phyloP scores from a whole-genome alignment of 92 coral and sea anemone species.

The Desmophyllum pertusum region DNA sequence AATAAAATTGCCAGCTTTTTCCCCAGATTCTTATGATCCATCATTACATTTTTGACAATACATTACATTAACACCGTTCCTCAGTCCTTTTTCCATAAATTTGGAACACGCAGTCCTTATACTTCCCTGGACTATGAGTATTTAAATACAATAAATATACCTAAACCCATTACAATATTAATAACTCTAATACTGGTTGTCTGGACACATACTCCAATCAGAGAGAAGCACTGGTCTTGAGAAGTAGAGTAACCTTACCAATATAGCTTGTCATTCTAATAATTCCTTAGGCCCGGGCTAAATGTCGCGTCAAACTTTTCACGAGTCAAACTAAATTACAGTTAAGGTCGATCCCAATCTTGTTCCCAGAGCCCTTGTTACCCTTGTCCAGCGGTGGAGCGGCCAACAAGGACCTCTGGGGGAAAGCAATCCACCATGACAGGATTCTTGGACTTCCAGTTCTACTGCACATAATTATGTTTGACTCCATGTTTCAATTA shows the following conservation, averaged over 20 bases:
- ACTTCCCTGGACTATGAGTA: slow-evolving; percentile 24
- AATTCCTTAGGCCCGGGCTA: neutral
- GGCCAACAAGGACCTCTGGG: no score
- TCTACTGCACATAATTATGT: no score
- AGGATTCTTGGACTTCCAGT: no score
- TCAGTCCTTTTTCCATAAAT: slow-evolving; percentile 17
- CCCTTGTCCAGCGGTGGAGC: no score
- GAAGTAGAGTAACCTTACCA: neutral
- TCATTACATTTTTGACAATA: neutral
- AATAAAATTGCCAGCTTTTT: neutral
- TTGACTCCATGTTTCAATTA: no score
- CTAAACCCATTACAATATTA: slow-evolving; percentile 11
- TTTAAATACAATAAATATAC: slow-evolving; percentile 34
- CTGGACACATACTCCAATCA: neutral
- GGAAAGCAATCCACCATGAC: no score
- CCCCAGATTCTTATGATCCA: neutral
- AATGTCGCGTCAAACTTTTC: no score
- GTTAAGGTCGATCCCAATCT: no score
- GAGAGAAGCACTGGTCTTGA: neutral
- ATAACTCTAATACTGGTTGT: neutral
- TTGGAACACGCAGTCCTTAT: slow-evolving; percentile 20
- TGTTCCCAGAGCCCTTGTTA: no score
- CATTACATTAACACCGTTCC: neutral
- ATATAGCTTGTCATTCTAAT: neutral
- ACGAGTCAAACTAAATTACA: no score